These are phyloP conservation scores for Parasteatoda tepidariorum DNA, from an alignment of 1,140 invertebrate species.

Conservation along the genomic window DNA sequence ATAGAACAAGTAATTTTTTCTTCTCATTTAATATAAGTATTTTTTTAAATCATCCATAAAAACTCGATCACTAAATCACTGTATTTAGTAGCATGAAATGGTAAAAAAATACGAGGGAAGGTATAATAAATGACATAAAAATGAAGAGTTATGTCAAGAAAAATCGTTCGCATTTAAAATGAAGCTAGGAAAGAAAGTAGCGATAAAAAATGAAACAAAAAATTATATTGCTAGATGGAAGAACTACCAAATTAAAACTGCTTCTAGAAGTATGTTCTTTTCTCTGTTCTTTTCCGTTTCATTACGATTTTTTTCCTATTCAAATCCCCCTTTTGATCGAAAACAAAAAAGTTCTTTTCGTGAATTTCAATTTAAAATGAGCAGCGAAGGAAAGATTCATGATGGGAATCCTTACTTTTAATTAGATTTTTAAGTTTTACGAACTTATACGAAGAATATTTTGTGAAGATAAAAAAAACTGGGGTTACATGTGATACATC, in stretches of 20 bases:
- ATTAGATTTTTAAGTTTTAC: neutral
- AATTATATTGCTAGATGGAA: neutral
- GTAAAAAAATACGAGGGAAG: neutral
- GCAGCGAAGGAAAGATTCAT: neutral
- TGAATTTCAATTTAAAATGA: neutral
- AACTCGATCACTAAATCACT: neutral
- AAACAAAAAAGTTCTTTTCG: neutral
- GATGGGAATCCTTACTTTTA: neutral
- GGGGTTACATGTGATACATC: neutral
- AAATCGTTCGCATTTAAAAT: neutral
- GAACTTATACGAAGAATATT: neutral
- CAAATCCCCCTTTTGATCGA: neutral
- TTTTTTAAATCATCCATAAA: neutral
- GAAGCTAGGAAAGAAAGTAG: neutral
- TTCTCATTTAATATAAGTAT: neutral
- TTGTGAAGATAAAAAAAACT: neutral
- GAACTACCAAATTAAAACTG: neutral
- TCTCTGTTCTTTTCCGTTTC: neutral
- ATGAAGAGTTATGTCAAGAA: neutral
- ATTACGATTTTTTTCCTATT: neutral
- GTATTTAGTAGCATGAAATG: neutral
- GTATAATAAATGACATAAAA: neutral
- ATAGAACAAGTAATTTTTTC: neutral
- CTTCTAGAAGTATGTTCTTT: neutral
- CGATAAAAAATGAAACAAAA: neutral